Evolutionary conservation across 2,797 vertebrate genomes (phyloP).

Genomic region (Streptopelia turtur): DNA sequence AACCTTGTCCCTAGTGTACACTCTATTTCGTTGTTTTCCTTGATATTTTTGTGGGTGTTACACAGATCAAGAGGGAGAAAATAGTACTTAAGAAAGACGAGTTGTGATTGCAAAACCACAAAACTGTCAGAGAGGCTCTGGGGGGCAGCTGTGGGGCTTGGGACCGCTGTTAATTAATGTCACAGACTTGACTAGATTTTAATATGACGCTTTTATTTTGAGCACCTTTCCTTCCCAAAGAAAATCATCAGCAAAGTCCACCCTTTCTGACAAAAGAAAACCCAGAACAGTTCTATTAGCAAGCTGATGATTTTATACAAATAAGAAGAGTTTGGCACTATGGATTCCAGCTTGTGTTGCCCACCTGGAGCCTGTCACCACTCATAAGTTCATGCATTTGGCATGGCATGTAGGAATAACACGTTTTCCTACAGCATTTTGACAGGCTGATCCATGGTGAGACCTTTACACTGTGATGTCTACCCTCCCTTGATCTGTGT

Average conservation of each 20-base stretch:
- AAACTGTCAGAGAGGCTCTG: not conserved
- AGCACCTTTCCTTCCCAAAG: not conserved
- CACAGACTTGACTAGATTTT: not conserved
- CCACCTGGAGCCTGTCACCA: not conserved
- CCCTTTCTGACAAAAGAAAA: not conserved
- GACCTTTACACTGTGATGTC: not conserved
- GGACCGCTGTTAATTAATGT: not conserved
- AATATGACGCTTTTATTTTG: not conserved
- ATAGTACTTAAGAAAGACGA: not conserved
- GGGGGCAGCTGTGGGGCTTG: not conserved
- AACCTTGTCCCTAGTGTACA: not conserved
- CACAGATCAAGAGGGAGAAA: slow-evolving; percentile 11
- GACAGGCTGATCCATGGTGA: not conserved
- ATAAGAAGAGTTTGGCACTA: not conserved
- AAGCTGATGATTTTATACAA: not conserved
- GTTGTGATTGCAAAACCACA: not conserved
- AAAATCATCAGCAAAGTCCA: not conserved
- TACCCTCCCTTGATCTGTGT: not conserved
- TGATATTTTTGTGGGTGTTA: slow-evolving; percentile 26
- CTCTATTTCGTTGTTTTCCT: slow-evolving; percentile 36
- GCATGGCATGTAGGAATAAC: not conserved
- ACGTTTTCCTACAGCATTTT: not conserved
- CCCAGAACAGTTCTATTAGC: not conserved
- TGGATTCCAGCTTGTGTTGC: not conserved
- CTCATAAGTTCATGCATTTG: not conserved